Evolutionary conservation across 2,113 vertebrate species (phyloP).

Genomic region (Stegostoma tigrinum): DNA sequence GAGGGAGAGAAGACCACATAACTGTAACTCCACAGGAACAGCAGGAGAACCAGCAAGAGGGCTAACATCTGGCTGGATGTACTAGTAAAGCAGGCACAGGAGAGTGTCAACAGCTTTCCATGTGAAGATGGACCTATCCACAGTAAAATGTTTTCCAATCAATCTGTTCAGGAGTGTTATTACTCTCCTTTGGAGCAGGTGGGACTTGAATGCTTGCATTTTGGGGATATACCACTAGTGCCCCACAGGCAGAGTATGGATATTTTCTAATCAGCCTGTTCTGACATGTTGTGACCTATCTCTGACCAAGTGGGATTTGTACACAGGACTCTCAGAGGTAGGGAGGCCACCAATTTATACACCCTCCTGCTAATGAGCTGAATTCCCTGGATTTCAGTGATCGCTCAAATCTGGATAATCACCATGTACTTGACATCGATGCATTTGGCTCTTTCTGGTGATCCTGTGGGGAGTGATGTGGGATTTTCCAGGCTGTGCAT

Average conservation of each 20-base stretch:
- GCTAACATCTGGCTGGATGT: not conserved
- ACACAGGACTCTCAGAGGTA: too few relatives aligned
- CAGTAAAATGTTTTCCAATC: not conserved
- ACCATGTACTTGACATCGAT: not conserved
- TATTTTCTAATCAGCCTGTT: too few relatives aligned
- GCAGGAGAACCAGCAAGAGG: not conserved
- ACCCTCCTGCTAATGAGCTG: not conserved
- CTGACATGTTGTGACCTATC: too few relatives aligned
- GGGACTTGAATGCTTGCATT: too few relatives aligned
- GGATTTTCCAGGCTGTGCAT: not conserved
- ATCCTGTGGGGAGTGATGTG: not conserved
- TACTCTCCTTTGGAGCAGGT: too few relatives aligned
- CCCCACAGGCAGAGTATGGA: too few relatives aligned
- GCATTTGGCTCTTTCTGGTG: not conserved
- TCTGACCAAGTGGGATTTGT: too few relatives aligned
- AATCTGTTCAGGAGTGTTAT: too few relatives aligned
- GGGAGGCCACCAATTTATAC: not conserved
- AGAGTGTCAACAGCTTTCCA: not conserved
- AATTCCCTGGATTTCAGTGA: not conserved
- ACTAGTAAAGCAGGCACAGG: not conserved
- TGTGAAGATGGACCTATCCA: not conserved
- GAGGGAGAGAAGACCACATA: not conserved
- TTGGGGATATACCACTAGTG: too few relatives aligned
- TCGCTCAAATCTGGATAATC: not conserved
- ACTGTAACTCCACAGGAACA: not conserved